Conservation (phyloP, 2,888 invertebrate genomes). For the Cinara cedri region DNA sequence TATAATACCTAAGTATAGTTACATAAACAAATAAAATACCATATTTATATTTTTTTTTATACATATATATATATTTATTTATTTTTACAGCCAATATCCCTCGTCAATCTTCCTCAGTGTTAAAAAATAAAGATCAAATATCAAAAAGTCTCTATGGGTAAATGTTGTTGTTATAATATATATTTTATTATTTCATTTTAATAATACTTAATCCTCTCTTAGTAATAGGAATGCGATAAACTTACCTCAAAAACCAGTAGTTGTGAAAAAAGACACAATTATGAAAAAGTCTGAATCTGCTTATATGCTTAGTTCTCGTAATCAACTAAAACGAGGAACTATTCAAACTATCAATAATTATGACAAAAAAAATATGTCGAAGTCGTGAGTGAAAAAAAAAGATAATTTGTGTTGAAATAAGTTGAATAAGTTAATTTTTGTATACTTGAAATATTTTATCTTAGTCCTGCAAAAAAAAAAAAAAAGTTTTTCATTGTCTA, state of each 20-base stretch:
- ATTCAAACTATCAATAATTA: not conserved
- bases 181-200: slow-evolving; percentile 7
- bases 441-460: not conserved
- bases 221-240: slow-evolving; percentile 18
- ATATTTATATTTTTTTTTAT: no score
- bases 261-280: slow-evolving; percentile 4
- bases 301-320: slow-evolving; percentile 14
- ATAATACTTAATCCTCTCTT: not conserved
- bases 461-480: not conserved
- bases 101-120: not conserved
- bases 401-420: slow-evolving; percentile 13
- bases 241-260: slow-evolving; percentile 17
- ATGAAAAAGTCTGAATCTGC: slow-evolving; percentile 50
- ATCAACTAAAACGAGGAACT: slow-evolving; percentile 27
- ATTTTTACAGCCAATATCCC: slow-evolving; percentile 27
- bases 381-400: slow-evolving; percentile 37
- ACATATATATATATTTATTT: slow-evolving; percentile 16
- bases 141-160: slow-evolving; percentile 22
- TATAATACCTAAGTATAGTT: not conserved
- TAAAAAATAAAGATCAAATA: slow-evolving; percentile 26
- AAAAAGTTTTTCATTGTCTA: no score
- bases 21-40: not conserved
- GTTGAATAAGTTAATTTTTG: slow-evolving; percentile 14
- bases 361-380: slow-evolving; percentile 33
- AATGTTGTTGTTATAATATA: not conserved